Percentiles rank a stretch among this genome's conserved stretches.
These are phyloP conservation scores for Donacobius atricapilla DNA, from an alignment of 2,113 vertebrate genomes.

Conservation along the genomic window DNA sequence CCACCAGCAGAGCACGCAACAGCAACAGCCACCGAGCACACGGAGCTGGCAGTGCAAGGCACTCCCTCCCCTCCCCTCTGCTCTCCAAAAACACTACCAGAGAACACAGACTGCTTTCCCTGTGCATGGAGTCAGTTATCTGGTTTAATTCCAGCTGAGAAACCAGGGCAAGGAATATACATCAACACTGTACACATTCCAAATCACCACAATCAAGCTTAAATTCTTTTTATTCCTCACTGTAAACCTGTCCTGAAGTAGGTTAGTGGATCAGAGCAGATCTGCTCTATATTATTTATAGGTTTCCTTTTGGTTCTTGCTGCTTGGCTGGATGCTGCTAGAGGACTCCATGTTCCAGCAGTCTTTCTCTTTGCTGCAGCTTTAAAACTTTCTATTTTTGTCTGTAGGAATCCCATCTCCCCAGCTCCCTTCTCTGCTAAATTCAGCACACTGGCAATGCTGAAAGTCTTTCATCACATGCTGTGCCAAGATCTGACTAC, in stretches of 20 bases:
- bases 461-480: not conserved
- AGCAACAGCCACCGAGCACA: rapidly evolving
- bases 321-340: constrained; percentile 48
- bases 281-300: constrained; percentile 44
- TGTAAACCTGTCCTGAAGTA: constrained; percentile 42
- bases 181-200: not conserved
- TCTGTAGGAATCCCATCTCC: constrained; percentile 43
- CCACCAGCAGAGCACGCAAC: not conserved
- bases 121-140: not conserved
- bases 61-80: not conserved
- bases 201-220: not conserved
- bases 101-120: not conserved
- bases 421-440: constrained; percentile 32
- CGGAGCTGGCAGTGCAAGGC: not conserved
- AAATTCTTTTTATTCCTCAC: constrained; percentile 18
- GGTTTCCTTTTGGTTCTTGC: constrained; percentile 22
- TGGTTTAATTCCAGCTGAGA: not conserved
- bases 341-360: constrained; percentile 44
- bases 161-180: not conserved
- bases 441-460: not conserved
- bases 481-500: not conserved
- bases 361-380: constrained; percentile 6
- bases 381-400: constrained; percentile 54
- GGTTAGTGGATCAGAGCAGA: constrained; percentile 63
- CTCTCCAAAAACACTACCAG: not conserved